Evolutionary conservation across 2,113 vertebrate genomes (phyloP).

Genomic region (Cheilinus undulatus): DNA sequence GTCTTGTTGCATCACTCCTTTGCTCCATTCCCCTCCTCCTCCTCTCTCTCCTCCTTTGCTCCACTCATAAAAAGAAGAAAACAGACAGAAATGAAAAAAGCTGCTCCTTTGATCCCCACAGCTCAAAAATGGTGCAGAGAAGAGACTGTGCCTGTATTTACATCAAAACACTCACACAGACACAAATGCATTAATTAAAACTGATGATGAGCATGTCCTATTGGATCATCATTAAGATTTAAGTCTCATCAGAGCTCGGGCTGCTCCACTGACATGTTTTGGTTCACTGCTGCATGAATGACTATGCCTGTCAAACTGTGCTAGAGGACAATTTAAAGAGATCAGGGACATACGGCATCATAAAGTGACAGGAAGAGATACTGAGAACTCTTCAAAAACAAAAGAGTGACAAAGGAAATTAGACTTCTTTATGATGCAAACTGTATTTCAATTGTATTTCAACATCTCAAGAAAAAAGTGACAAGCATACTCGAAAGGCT

Average conservation of each 20-base stretch:
- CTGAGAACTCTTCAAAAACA: neutral
- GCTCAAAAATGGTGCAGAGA: slow-evolving; percentile 56
- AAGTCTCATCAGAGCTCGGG: slow-evolving; percentile 17
- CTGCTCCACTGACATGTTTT: slow-evolving; percentile 7
- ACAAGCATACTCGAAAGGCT: neutral
- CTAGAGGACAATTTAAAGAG: slow-evolving; percentile 4
- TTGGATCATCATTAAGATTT: slow-evolving; percentile 32
- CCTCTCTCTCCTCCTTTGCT: slow-evolving; percentile 8
- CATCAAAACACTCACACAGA: slow-evolving; percentile 18
- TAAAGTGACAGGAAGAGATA: neutral
- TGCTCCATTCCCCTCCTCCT: slow-evolving; percentile 1
- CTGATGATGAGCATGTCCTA: slow-evolving; percentile 28
- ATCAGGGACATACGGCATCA: slow-evolving; percentile 8
- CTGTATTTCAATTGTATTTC: neutral
- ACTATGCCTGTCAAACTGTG: slow-evolving; percentile 1
- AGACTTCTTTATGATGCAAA: neutral
- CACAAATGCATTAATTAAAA: slow-evolving; percentile 15
- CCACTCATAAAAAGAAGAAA: slow-evolving; percentile 55
- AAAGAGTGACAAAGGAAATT: neutral
- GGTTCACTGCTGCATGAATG: slow-evolving; percentile 17
- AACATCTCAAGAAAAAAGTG: too few species aligned
- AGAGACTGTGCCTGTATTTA: neutral
- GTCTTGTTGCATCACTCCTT: slow-evolving; percentile 38
- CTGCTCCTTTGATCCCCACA: slow-evolving; percentile 54
- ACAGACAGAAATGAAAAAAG: slow-evolving; percentile 63